Evolutionary conservation across 2,888 invertebrate species (phyloP), one percentile per base, ranked within the genome.

Genomic region (Calliopum simillimum): DNA sequence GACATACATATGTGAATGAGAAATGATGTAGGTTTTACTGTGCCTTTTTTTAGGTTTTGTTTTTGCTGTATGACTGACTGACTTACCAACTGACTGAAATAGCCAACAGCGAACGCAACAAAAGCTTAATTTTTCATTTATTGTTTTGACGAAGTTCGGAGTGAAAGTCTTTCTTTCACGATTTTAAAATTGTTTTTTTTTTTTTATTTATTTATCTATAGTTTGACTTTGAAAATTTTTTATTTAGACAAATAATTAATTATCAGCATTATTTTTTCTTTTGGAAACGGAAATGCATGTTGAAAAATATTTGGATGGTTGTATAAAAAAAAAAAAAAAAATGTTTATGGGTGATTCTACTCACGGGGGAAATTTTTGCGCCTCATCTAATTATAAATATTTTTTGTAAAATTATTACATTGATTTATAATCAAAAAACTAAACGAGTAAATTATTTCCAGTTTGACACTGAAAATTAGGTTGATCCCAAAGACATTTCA

Each of bases 111-210:
- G 33, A 33, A 33, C 59, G 16, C 59, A 19, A 19, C 23, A 14
- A 25, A 16, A 25, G 23, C n/a, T 49, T 47, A 33, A 33, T 33
- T 47, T 63, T 63, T n/a, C 55, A 33, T 33, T 51, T 64, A 13
- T 51, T 58, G 58, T 49, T 67, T 67, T 59, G 58, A 49, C 58
- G 33, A 33, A 59, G 49, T 51, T n/a, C 12, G 25, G 25, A 61
- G 62, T 68, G 61, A 62, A 62, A 61, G 68, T 68, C 62, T 68
- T 68, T 62, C 62, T 8, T 51, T 5, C n/a, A 53, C 41, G 41
- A 41, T 41, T 49, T 14, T 63, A n/a, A 49, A 23, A 13, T 33
- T 33, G 8, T 63, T 63, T 49, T 47, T 66, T 53, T 8, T 63
- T 56, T 16, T 23, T 56, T 61, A 23, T 5, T 61, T 61, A 13